Evolutionary conservation across 2,797 vertebrate genomes (phyloP).

Genomic region (Clamator glandarius): DNA sequence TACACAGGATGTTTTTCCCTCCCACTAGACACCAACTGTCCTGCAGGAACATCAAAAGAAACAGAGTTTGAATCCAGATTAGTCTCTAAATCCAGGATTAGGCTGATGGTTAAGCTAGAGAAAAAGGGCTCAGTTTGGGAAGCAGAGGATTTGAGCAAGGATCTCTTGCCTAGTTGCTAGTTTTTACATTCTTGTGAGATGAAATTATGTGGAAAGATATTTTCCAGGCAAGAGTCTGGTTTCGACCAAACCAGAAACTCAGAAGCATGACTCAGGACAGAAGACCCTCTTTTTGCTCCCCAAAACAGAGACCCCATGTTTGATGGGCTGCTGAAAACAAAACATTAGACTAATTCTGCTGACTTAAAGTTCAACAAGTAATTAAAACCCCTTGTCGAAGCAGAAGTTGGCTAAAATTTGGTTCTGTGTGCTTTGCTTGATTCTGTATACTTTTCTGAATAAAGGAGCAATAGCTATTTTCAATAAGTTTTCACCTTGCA

Average conservation of each 20-base stretch:
- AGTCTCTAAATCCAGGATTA: slow-evolving; percentile 37
- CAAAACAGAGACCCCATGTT: neutral
- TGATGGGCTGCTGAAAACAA: neutral
- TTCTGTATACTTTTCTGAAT: slow-evolving; percentile 5
- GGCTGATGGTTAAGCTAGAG: neutral
- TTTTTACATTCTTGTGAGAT: neutral
- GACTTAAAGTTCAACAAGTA: neutral
- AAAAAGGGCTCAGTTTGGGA: neutral
- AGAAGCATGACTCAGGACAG: neutral
- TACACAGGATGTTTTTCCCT: neutral
- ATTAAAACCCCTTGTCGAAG: slow-evolving; percentile 9
- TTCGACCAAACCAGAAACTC: neutral
- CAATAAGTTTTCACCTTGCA: neutral
- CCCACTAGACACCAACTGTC: slow-evolving; percentile 1
- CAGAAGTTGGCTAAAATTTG: neutral
- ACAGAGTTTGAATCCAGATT: neutral
- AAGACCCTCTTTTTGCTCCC: neutral
- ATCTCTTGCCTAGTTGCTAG: neutral
- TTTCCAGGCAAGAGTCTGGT: neutral
- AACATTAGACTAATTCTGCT: slow-evolving; percentile 9
- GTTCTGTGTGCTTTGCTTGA: neutral
- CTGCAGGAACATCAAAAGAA: slow-evolving; percentile 26
- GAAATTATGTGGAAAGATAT: neutral
- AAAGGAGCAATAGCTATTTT: slow-evolving; percentile 41
- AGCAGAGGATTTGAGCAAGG: neutral